Conservation (phyloP, 2,113 vertebrate species). For the Conger conger region DNA sequence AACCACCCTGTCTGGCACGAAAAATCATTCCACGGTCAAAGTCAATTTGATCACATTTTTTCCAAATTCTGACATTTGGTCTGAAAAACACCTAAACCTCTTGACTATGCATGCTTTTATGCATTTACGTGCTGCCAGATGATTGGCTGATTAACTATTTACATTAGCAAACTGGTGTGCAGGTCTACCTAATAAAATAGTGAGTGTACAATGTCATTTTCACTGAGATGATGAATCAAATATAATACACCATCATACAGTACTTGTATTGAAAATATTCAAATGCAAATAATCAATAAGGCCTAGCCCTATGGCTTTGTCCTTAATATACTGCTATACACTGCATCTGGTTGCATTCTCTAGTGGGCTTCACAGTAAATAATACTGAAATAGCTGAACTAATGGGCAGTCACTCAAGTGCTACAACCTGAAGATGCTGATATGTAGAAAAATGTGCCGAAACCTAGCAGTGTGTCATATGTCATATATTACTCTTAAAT, state of each 20-base stretch:
- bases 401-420: neutral
- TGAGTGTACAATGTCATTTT: neutral
- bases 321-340: neutral
- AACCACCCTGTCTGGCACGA: no score
- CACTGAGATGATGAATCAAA: neutral
- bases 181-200: no score
- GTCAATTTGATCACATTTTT: no score
- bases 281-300: neutral
- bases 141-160: no score
- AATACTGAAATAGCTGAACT: neutral
- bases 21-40: no score
- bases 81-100: no score
- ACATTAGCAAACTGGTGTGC: no score
- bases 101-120: no score
- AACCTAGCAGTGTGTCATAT: neutral
- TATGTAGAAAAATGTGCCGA: neutral
- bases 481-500: neutral
- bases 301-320: neutral
- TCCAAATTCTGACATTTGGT: no score
- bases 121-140: no score
- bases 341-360: neutral
- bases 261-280: no score
- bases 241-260: neutral
- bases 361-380: neutral
- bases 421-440: neutral